A percentile compares a stretch with the other conserved stretches of the same genome.
phyloP scores from a whole-genome alignment of 2,888 invertebrate species.

The Keiferia lycopersicella region DNA sequence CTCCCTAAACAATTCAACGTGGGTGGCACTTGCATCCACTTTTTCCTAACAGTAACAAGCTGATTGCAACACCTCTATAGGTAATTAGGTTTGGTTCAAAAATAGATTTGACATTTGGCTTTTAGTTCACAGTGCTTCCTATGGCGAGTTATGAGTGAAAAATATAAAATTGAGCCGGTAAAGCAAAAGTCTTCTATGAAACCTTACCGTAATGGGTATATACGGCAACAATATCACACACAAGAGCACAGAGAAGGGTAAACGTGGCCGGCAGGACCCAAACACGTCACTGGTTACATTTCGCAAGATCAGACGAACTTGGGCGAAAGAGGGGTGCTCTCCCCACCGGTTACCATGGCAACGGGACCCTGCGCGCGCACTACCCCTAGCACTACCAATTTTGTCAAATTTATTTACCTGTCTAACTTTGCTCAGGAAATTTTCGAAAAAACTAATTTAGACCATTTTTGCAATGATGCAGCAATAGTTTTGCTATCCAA shows the following conservation, averaged over 20 bases:
- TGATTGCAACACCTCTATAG: no score
- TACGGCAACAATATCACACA: not conserved
- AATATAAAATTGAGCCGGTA: not conserved
- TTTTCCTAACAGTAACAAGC: no score
- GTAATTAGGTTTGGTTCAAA: no score
- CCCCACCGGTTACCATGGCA: constrained; percentile 56
- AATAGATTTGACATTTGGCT: no score
- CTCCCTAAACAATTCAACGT: not conserved
- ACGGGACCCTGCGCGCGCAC: constrained; percentile 71
- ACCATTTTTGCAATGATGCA: constrained; percentile 4
- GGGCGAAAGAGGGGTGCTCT: constrained; percentile 36
- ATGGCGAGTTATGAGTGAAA: not conserved
- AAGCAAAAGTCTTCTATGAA: not conserved
- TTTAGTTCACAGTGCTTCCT: not conserved
- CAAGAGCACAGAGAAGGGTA: not conserved
- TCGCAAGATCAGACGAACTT: constrained; percentile 17
- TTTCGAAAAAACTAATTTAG: constrained; percentile 11
- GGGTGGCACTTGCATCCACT: no score
- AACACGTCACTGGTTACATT: constrained; percentile 22
- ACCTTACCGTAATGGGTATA: constrained; percentile 14
- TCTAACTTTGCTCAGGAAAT: constrained; percentile 23
- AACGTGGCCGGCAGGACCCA: constrained; percentile 9
- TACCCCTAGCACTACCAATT: constrained; percentile 34
- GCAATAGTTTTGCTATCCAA: constrained; percentile 4
- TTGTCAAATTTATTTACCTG: constrained; percentile 53